Percentiles rank a stretch among this genome's conserved stretches.
These are phyloP conservation scores for Listronotus bonariensis DNA, from an alignment of 1,140 invertebrate genomes.

Conservation along the genomic window DNA sequence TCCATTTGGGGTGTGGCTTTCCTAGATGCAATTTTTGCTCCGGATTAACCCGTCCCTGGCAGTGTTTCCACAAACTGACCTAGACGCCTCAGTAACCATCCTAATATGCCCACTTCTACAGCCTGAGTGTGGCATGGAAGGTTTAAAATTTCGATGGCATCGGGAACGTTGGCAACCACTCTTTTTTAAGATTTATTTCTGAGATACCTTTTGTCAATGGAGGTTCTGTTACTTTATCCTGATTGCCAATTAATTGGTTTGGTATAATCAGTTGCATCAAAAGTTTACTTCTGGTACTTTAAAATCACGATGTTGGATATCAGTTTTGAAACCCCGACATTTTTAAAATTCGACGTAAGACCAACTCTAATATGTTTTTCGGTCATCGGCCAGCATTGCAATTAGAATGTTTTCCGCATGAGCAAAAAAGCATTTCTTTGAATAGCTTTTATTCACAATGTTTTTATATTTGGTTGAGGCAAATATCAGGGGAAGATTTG, in stretches of 20 bases:
- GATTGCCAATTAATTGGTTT: constrained; percentile 1
- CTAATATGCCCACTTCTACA: too few species aligned
- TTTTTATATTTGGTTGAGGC: too few species aligned
- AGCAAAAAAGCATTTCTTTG: too few species aligned
- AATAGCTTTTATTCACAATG: too few species aligned
- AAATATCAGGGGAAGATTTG: too few species aligned
- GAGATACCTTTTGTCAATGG: constrained; percentile 1
- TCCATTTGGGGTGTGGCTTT: too few species aligned
- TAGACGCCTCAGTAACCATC: not conserved
- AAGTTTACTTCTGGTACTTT: constrained; percentile 4
- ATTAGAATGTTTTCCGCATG: too few species aligned
- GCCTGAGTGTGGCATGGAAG: too few species aligned
- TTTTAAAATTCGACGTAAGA: constrained; percentile 11
- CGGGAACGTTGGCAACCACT: not conserved
- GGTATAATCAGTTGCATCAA: not conserved
- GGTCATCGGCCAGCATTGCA: too few species aligned
- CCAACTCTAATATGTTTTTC: not conserved
- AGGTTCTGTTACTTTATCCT: constrained; percentile 8
- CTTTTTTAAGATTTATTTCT: constrained; percentile 1
- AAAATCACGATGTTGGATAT: not conserved
- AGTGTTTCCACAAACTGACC: not conserved
- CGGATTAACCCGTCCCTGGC: not conserved
- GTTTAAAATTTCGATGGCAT: too few species aligned
- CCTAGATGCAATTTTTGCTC: not conserved
- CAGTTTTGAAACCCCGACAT: not conserved